These are phyloP conservation scores for Carpatolechia fugitivella DNA, from an alignment of 2,888 invertebrate species.

Conservation along the genomic window DNA sequence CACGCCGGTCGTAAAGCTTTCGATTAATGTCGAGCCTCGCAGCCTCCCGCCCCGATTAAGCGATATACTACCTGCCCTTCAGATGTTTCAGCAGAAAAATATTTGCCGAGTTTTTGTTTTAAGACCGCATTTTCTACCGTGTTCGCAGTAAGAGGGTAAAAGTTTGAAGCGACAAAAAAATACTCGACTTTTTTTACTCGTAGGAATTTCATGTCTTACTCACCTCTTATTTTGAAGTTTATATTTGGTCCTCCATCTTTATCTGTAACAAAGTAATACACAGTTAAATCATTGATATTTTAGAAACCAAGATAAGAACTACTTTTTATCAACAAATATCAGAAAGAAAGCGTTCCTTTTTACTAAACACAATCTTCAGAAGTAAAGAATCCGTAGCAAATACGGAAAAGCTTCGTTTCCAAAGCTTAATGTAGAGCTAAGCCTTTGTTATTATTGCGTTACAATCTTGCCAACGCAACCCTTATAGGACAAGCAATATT, in stretches of 20 bases:
- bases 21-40: conserved; percentile 65
- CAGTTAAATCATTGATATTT: no score
- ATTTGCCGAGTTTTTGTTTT: conserved; percentile 23
- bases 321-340: no score
- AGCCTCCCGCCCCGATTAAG: conserved; percentile 63
- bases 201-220: background rate
- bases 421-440: no score
- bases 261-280: conserved; percentile 22
- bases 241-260: background rate
- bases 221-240: conserved; percentile 6
- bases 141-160: background rate
- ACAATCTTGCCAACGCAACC: conserved; percentile 33
- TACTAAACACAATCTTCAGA: no score
- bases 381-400: no score
- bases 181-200: background rate
- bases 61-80: conserved; percentile 58
- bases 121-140: background rate
- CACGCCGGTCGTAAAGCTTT: conserved; percentile 68
- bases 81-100: conserved; percentile 43
- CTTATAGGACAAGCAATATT: conserved; percentile 33
- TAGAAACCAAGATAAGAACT: no score
- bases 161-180: background rate
- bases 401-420: no score
- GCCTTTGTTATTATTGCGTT: conserved; percentile 8
- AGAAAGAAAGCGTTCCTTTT: no score